Conservation (phyloP, 2,888 invertebrate species). For the Agrochola lota region DNA sequence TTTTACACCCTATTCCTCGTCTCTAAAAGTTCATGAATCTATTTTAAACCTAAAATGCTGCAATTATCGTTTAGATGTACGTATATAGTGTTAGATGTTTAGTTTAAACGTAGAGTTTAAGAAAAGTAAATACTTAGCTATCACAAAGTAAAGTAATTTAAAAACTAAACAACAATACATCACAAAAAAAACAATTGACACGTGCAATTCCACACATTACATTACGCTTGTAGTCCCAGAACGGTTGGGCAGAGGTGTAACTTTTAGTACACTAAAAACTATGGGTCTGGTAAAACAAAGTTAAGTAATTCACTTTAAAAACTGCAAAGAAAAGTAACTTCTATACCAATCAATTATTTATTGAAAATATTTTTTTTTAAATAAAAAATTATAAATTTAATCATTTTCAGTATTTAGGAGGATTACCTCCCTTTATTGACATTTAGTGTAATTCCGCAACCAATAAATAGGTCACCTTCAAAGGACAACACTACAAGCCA, state of each 20-base stretch:
- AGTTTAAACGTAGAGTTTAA: not conserved
- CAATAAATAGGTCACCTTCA: conserved; percentile 49
- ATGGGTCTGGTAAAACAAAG: too few species aligned
- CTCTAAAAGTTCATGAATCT: not conserved
- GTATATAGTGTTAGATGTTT: not conserved
- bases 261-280: too few species aligned
- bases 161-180: not conserved
- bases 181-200: not conserved
- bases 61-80: not conserved
- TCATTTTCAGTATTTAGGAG: too few species aligned
- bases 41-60: not conserved
- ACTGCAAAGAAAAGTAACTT: too few species aligned
- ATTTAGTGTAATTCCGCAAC: not conserved
- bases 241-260: not conserved
- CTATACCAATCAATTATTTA: too few species aligned
- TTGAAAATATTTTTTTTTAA: too few species aligned
- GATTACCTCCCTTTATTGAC: too few species aligned
- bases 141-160: not conserved
- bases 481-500: conserved; percentile 39
- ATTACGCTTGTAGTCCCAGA: not conserved
- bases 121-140: not conserved
- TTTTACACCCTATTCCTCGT: too few species aligned
- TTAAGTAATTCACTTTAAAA: too few species aligned
- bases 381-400: too few species aligned
- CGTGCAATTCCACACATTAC: conserved; percentile 9